phyloP scores from a whole-genome alignment of 2,888 invertebrate genomes.

The Meiosimyza platycephala region DNA sequence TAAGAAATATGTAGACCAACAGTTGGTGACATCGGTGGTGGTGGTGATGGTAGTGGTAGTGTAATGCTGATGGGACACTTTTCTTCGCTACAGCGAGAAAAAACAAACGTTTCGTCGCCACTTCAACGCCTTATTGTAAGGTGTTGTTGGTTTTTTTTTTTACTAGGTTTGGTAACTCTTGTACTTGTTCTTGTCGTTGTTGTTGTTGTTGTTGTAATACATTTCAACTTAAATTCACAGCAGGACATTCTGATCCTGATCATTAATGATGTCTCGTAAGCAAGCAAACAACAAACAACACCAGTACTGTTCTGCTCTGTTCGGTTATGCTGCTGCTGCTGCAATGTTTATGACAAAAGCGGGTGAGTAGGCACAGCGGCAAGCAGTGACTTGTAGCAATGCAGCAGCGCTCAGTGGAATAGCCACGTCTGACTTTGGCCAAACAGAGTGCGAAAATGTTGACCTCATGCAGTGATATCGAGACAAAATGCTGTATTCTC shows the following conservation, averaged over 20 bases:
- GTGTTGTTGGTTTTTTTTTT: constrained; percentile 32
- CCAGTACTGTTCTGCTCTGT: too few species aligned
- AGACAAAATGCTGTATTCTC: constrained; percentile 31
- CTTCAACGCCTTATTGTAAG: constrained; percentile 49
- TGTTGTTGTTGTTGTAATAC: constrained; percentile 15
- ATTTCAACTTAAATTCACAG: constrained; percentile 40
- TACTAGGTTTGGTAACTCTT: background rate
- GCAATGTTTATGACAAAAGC: too few species aligned
- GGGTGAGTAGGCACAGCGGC: too few species aligned
- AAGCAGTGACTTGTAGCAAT: too few species aligned
- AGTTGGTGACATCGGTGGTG: background rate
- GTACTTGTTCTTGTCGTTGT: constrained; percentile 18
- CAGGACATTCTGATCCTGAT: constrained; percentile 39
- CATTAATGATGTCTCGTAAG: constrained; percentile 36
- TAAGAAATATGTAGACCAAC: background rate
- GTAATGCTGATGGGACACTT: background rate
- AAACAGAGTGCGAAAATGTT: constrained; percentile 31
- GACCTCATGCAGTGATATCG: constrained; percentile 34
- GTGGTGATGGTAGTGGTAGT: background rate
- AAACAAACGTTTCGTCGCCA: constrained; percentile 46
- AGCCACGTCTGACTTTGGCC: too few species aligned
- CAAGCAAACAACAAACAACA: background rate
- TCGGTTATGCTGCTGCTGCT: too few species aligned
- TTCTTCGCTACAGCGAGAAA: background rate
- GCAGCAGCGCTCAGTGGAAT: too few species aligned